These are phyloP conservation scores for Mythimna ferrago DNA, from an alignment of 2,888 invertebrate genomes.

Conservation along the genomic window DNA sequence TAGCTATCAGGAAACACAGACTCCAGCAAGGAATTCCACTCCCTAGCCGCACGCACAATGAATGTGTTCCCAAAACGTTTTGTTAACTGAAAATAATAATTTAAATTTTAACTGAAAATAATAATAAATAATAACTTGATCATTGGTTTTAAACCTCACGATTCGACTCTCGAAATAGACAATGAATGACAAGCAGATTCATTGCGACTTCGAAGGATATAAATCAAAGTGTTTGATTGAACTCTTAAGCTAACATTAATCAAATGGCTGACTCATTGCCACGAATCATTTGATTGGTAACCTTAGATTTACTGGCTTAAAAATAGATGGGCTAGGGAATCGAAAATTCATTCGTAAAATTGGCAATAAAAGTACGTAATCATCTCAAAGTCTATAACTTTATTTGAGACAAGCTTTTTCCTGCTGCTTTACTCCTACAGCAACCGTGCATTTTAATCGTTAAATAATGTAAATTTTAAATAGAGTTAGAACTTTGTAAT, in stretches of 20 bases:
- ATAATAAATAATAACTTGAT: conserved; percentile 17
- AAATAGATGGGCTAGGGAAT: neutral
- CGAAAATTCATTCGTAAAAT: conserved; percentile 7
- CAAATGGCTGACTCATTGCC: conserved; percentile 20
- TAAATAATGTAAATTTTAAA: neutral
- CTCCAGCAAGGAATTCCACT: too few species aligned
- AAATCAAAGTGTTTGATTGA: conserved; percentile 25
- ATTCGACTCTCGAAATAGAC: conserved; percentile 4
- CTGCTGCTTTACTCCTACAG: neutral
- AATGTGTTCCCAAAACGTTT: too few species aligned
- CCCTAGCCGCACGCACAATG: too few species aligned
- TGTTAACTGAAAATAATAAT: too few species aligned
- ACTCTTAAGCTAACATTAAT: conserved; percentile 20
- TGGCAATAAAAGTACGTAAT: neutral
- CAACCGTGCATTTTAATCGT: neutral
- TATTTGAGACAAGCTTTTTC: neutral
- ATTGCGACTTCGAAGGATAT: conserved; percentile 16
- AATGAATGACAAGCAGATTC: conserved; percentile 1
- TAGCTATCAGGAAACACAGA: too few species aligned
- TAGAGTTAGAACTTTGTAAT: neutral
- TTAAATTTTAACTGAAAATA: too few species aligned
- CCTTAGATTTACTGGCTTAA: neutral
- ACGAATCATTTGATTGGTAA: conserved; percentile 19
- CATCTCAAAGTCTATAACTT: neutral
- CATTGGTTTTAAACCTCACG: neutral